A percentile compares a stretch with the other conserved stretches of the same genome.
phyloP scores from a whole-genome alignment of 2,888 invertebrate genomes.

The Bugulina stolonifera region DNA sequence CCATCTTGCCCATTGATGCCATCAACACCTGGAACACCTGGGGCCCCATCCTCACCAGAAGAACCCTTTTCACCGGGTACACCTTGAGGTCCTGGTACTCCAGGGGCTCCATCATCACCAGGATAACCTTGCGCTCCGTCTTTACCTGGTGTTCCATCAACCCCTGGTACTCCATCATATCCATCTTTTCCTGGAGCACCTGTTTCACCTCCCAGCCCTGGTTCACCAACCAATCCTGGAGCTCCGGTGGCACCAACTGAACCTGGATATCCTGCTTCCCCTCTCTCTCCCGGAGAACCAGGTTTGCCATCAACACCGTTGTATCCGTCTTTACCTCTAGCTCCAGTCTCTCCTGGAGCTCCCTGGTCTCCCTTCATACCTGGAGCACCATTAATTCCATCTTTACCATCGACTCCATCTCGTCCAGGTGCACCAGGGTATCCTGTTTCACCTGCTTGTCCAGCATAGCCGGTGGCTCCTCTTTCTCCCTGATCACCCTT shows the following conservation, averaged over 20 bases:
- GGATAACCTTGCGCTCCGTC: background rate
- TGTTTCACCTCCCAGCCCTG: background rate
- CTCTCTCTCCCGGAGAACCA: background rate
- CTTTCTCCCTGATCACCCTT: background rate
- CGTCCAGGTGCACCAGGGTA: background rate
- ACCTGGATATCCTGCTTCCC: background rate
- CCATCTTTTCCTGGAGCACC: slow-evolving; percentile 8
- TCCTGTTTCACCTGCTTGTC: background rate
- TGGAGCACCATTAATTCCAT: background rate
- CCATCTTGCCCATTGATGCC: background rate
- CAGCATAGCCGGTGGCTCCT: background rate
- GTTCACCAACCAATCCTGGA: background rate
- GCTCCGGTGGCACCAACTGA: background rate
- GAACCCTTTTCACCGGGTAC: background rate
- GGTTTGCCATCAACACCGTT: background rate
- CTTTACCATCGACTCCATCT: background rate
- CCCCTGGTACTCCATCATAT: background rate
- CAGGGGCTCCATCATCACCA: background rate
- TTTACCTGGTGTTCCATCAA: slow-evolving; percentile 14
- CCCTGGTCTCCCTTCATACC: background rate
- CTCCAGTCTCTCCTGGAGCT: background rate
- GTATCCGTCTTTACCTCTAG: background rate
- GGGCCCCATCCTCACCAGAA: background rate
- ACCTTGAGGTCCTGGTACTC: background rate
- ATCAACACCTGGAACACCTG: background rate